These are phyloP conservation scores for Geotrypetes seraphini DNA, from an alignment of 2,797 vertebrate species.

Conservation along the genomic window DNA sequence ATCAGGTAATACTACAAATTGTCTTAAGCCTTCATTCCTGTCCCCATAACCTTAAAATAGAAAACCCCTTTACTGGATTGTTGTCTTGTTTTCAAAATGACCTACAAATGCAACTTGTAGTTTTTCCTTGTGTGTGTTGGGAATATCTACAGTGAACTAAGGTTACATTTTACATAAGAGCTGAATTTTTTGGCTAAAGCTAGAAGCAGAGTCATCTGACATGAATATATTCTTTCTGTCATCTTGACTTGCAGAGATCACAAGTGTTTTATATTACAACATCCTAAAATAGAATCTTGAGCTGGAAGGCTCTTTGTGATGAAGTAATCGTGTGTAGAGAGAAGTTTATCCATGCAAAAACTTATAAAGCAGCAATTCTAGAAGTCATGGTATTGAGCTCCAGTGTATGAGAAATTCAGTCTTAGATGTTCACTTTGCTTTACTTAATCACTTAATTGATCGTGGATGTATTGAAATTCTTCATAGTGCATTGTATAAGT, in stretches of 20 bases:
- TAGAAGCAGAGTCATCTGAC: conserved; percentile 38
- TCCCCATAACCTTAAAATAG: too few species aligned
- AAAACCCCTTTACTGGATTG: too few species aligned
- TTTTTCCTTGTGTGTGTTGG: conserved; percentile 1
- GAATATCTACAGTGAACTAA: conserved; percentile 20
- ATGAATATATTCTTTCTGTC: conserved; percentile 39
- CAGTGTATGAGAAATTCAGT: too few species aligned
- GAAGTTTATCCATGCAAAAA: conserved; percentile 2
- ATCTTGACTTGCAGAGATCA: conserved; percentile 41
- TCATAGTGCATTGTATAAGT: too few species aligned
- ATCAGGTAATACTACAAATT: conserved; percentile 74
- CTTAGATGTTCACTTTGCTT: too few species aligned
- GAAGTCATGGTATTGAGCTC: too few species aligned
- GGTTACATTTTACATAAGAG: conserved; percentile 38
- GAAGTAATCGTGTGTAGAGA: conserved; percentile 38
- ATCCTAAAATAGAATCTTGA: conserved; percentile 43
- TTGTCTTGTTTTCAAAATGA: too few species aligned
- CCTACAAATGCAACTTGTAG: too few species aligned
- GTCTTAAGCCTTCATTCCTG: too few species aligned
- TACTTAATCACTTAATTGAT: too few species aligned
- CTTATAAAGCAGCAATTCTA: too few species aligned
- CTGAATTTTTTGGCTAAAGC: conserved; percentile 31
- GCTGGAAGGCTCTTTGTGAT: conserved; percentile 42
- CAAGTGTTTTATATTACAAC: conserved; percentile 49
- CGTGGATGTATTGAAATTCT: too few species aligned